phyloP scores from a whole-genome alignment of 1,140 invertebrate species.

The Holotrichia oblita region DNA sequence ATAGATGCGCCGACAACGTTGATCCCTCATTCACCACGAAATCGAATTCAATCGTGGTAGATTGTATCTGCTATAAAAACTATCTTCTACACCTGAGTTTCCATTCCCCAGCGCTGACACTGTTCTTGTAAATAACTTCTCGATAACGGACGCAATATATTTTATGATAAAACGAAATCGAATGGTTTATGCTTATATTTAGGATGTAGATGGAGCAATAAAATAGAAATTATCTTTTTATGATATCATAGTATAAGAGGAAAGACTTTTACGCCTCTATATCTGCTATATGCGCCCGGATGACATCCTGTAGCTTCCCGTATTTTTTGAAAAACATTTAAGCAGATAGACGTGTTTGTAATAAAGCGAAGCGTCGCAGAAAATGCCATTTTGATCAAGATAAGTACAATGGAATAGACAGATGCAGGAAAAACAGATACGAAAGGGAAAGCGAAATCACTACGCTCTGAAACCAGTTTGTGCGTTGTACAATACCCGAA shows the following conservation, averaged over 20 bases:
- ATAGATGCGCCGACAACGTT: background rate
- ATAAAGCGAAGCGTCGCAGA: background rate
- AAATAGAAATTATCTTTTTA: conserved; percentile 34
- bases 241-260: background rate
- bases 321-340: background rate
- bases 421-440: background rate
- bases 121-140: conserved; percentile 1
- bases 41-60: conserved; percentile 32
- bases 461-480: background rate
- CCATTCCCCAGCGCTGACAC: background rate
- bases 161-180: background rate
- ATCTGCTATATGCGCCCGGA: background rate
- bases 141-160: conserved; percentile 25
- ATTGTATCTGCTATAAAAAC: background rate
- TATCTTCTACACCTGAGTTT: background rate
- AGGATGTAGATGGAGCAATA: background rate
- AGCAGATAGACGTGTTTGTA: background rate
- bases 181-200: conserved; percentile 12
- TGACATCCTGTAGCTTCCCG: background rate
- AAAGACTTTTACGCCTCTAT: background rate
- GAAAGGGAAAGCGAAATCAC: background rate
- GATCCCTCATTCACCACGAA: background rate
- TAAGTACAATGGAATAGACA: conserved; percentile 1
- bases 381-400: conserved; percentile 9
- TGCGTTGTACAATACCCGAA: background rate